These are phyloP conservation scores for Amphiprion percula DNA, from an alignment of 2,113 vertebrate species.

Conservation along the genomic window DNA sequence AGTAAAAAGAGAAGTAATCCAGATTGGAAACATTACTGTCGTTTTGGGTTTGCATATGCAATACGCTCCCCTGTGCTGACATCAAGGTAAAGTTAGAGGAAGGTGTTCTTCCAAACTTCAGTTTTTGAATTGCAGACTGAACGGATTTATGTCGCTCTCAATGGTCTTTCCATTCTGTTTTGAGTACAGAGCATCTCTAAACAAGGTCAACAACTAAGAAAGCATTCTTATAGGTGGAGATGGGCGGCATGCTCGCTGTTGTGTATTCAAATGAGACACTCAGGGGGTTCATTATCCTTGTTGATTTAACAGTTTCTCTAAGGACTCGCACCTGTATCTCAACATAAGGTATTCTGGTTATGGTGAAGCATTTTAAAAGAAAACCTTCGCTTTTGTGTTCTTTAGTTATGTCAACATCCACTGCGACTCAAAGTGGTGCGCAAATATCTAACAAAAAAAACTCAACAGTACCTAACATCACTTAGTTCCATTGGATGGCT, in stretches of 20 bases:
- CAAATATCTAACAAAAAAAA: neutral
- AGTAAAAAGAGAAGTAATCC: neutral
- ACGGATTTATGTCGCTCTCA: constrained; percentile 6
- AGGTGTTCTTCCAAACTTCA: neutral
- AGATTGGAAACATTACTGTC: constrained; percentile 1
- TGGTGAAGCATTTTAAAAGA: constrained; percentile 12
- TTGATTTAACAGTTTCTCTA: constrained; percentile 34
- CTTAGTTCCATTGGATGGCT: neutral
- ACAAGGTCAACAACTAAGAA: neutral
- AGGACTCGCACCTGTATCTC: constrained; percentile 20
- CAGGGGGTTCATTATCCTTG: constrained; percentile 30
- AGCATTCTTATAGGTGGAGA: neutral
- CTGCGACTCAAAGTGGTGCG: neutral
- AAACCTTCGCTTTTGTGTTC: constrained; percentile 5
- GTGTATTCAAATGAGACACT: constrained; percentile 39
- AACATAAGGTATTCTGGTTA: constrained; percentile 12
- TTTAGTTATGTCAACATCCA: neutral
- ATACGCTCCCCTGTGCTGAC: neutral
- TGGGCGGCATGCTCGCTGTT: neutral
- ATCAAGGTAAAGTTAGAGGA: constrained; percentile 13
- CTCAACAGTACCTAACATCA: neutral
- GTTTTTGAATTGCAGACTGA: constrained; percentile 8
- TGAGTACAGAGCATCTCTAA: neutral
- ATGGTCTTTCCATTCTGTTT: neutral
- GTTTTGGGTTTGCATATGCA: neutral